phyloP scores from a whole-genome alignment of 2,113 vertebrate species.

The Corvus hawaiiensis region DNA sequence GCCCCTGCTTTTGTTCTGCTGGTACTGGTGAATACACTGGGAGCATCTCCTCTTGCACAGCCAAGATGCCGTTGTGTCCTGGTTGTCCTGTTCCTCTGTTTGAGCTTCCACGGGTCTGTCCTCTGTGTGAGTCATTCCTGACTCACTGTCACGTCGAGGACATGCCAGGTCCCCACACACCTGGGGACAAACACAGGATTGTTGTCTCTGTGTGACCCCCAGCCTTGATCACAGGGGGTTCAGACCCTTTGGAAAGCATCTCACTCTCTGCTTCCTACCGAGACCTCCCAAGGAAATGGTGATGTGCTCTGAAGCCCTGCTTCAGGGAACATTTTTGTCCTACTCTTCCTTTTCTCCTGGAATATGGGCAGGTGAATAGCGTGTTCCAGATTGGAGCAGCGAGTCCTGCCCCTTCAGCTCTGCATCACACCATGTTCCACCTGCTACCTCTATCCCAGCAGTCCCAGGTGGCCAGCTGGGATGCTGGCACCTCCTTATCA shows the following conservation, averaged over 20 bases:
- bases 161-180: fast-evolving
- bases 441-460: neutral
- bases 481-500: fast-evolving
- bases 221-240: fast-evolving
- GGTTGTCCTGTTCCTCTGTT: neutral
- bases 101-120: fast-evolving
- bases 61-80: neutral
- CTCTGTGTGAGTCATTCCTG: neutral
- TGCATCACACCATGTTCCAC: fast-evolving
- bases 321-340: neutral
- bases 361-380: neutral
- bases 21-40: neutral
- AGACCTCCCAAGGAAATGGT: fast-evolving
- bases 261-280: neutral
- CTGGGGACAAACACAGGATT: neutral
- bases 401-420: neutral
- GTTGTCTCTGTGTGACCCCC: neutral
- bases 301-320: neutral
- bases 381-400: fast-evolving
- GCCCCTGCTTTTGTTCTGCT: neutral
- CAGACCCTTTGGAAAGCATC: neutral
- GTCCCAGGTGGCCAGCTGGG: neutral
- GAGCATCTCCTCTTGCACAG: neutral
- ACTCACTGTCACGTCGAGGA: fast-evolving
- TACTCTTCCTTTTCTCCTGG: neutral